A percentile compares a stretch with the other conserved stretches of the same genome.
These are phyloP conservation scores for Capricornis sumatraensis DNA, from an alignment of 2,113 vertebrate genomes.

Conservation along the genomic window DNA sequence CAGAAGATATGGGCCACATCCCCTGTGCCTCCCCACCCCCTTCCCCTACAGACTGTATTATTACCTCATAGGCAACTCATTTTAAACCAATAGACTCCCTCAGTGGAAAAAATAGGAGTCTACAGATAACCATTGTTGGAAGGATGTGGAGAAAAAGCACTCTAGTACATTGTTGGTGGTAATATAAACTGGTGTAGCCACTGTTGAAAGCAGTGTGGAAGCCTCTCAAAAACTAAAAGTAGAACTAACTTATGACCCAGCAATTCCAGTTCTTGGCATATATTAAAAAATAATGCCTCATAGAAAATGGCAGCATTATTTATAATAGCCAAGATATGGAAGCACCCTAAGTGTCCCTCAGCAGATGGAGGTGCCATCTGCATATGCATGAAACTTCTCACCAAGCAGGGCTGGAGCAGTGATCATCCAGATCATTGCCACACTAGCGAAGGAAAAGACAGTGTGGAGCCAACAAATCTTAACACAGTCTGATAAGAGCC, in stretches of 20 bases:
- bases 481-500: constrained; percentile 96
- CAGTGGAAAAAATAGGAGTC: neutral
- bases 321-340: neutral
- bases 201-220: neutral
- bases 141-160: neutral
- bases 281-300: neutral
- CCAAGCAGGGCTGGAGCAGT: constrained; percentile 95
- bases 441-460: constrained; percentile 97
- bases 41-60: constrained; percentile 65
- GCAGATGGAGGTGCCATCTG: neutral
- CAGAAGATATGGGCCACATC: constrained; percentile 47
- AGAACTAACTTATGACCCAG: neutral
- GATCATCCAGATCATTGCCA: constrained; percentile 98
- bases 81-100: constrained; percentile 74
- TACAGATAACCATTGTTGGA: neutral
- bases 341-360: neutral
- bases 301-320: neutral
- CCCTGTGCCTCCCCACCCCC: constrained; percentile 24
- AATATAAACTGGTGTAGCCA: neutral
- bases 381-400: neutral
- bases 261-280: neutral
- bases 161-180: neutral
- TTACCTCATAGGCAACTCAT: constrained; percentile 76
- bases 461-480: constrained; percentile 97
- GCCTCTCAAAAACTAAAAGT: neutral